These are phyloP conservation scores for Caenorhabditis sp. DNA, from an alignment of 2,888 invertebrate genomes.

Conservation along the genomic window DNA sequence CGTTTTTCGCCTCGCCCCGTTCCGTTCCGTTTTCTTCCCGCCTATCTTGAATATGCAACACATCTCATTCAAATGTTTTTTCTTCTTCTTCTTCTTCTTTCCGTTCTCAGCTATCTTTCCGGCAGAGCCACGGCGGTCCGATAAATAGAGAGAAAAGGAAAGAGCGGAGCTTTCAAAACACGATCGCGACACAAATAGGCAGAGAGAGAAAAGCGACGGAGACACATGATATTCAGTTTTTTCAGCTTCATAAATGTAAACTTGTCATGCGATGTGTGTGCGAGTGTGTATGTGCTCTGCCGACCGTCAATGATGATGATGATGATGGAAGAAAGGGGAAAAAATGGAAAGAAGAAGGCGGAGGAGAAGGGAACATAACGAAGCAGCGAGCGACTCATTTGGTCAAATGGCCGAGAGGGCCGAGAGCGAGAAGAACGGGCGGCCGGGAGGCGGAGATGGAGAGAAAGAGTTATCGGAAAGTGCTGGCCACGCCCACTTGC, in stretches of 20 bases:
- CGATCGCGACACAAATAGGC: neutral
- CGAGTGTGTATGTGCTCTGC: too few species aligned
- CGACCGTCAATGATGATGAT: slow-evolving; percentile 5
- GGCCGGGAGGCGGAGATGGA: neutral
- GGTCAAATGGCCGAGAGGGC: slow-evolving; percentile 14
- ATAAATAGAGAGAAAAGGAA: too few species aligned
- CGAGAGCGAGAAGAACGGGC: slow-evolving; percentile 1
- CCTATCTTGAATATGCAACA: neutral
- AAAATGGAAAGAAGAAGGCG: neutral
- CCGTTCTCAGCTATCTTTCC: slow-evolving; percentile 8
- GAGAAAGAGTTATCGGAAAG: neutral
- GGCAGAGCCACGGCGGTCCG: neutral
- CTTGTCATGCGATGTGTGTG: slow-evolving; percentile 49
- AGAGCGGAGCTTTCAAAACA: slow-evolving; percentile 9
- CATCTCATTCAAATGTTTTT: neutral
- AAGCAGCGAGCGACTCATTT: slow-evolving; percentile 6
- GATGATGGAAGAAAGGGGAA: slow-evolving; percentile 10
- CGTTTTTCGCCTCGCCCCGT: neutral
- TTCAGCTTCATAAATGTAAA: slow-evolving; percentile 34
- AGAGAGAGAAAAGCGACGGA: neutral
- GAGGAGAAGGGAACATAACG: slow-evolving; percentile 9
- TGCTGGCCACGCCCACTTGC: neutral
- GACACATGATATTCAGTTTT: slow-evolving; percentile 1
- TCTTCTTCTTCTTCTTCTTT: neutral
- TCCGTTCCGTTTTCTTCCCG: too few species aligned